Percentiles rank a stretch among this genome's conserved stretches.
Evolutionary conservation across 2,888 invertebrate species (phyloP).

Genomic region (Sthenelais limicola): DNA sequence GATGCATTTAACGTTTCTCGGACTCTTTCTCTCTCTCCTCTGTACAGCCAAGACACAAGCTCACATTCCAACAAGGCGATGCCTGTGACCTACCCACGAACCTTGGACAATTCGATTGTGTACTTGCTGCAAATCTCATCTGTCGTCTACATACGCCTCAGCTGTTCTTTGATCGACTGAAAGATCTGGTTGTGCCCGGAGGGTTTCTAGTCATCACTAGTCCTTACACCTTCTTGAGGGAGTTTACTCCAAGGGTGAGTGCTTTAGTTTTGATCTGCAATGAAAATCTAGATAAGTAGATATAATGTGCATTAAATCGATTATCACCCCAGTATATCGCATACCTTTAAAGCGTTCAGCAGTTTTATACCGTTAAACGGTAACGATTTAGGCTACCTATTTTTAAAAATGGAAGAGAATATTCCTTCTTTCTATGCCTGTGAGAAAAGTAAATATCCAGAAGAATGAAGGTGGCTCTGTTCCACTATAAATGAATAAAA

Average conservation of each 20-base stretch:
- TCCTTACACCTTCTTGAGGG: slow-evolving; percentile 68
- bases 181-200: slow-evolving; percentile 61
- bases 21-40: neutral
- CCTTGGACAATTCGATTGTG: slow-evolving; percentile 68
- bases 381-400: no score
- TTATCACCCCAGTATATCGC: no score
- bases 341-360: no score
- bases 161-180: slow-evolving; percentile 62
- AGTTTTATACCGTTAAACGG: no score
- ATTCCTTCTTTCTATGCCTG: no score
- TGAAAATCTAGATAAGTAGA: neutral
- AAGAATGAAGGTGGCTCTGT: no score
- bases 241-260: slow-evolving; percentile 68
- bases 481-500: no score
- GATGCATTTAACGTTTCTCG: no score
- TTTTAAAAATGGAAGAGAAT: no score
- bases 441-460: no score
- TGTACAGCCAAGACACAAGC: slow-evolving; percentile 57
- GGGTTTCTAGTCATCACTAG: slow-evolving; percentile 70
- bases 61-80: slow-evolving; percentile 67
- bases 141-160: slow-evolving; percentile 66
- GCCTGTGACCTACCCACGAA: slow-evolving; percentile 66
- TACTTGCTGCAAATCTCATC: slow-evolving; percentile 70
- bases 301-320: no score
- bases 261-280: neutral